Conservation (phyloP, 1,140 invertebrate genomes). For the Caenorhabditis inopinata region DNA sequence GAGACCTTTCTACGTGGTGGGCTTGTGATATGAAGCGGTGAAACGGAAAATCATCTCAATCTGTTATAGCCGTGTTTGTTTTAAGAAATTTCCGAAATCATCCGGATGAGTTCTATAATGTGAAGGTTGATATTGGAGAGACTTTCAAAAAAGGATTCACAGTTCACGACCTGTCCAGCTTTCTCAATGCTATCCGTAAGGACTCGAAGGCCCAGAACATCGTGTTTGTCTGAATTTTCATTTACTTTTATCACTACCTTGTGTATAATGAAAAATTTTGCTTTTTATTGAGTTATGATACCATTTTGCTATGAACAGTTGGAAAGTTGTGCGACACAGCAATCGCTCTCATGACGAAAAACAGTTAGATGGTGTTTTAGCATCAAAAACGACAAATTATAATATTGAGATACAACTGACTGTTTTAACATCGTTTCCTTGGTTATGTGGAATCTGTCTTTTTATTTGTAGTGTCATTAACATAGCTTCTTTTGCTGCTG, state of each 20-base stretch:
- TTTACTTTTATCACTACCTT: neutral
- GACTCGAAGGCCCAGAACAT: neutral
- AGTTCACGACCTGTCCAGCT: neutral
- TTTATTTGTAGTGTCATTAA: too few species aligned
- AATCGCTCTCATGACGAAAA: too few species aligned
- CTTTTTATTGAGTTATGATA: too few species aligned
- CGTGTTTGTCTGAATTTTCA: neutral
- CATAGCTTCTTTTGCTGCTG: too few species aligned
- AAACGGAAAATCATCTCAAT: neutral
- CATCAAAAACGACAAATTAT: too few species aligned
- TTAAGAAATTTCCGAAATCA: neutral
- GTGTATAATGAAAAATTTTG: too few species aligned
- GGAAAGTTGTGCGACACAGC: too few species aligned
- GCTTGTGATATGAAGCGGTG: slow-evolving; percentile 13
- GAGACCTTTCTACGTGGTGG: neutral
- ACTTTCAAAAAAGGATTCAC: slow-evolving; percentile 23
- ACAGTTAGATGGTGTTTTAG: too few species aligned
- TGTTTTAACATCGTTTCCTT: too few species aligned
- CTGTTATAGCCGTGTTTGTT: neutral
- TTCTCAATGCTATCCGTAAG: neutral
- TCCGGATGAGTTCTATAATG: neutral
- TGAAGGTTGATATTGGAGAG: neutral
- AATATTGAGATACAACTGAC: too few species aligned
- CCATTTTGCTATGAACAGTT: too few species aligned
- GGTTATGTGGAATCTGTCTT: too few species aligned